These are phyloP conservation scores for Heterocephalus glaber DNA, from an alignment of 2,113 vertebrate genomes.

Conservation along the genomic window DNA sequence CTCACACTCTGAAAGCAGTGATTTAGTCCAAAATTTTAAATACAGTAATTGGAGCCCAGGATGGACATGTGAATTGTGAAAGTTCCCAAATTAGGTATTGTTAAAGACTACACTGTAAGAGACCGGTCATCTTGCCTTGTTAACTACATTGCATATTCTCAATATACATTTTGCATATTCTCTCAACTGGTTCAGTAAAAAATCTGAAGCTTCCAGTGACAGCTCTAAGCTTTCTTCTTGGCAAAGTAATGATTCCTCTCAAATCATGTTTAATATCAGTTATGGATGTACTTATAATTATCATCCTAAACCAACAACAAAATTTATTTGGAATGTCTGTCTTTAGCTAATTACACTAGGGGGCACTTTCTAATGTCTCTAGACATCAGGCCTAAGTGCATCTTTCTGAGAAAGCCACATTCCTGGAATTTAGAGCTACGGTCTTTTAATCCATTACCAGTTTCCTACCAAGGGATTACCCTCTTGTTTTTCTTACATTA, in stretches of 20 bases:
- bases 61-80: background rate
- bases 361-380: constrained; percentile 45
- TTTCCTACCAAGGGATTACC: constrained; percentile 78
- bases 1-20: background rate
- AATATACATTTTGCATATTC: background rate
- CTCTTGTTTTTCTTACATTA: constrained; percentile 85
- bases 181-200: background rate
- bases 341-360: constrained; percentile 67
- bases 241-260: constrained; percentile 16
- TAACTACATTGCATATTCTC: background rate
- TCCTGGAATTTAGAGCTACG: constrained; percentile 75
- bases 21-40: background rate
- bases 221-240: background rate
- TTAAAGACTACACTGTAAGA: background rate
- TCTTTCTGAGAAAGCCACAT: constrained; percentile 75
- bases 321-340: constrained; percentile 22
- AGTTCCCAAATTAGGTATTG: background rate
- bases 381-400: constrained; percentile 64
- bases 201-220: background rate
- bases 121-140: background rate
- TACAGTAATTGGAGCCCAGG: background rate
- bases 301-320: constrained; percentile 39
- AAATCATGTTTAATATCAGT: constrained; percentile 14
- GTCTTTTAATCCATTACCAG: constrained; percentile 80
- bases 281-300: constrained; percentile 40